These are phyloP conservation scores for Azorinus chamasolen DNA, from an alignment of 2,888 invertebrate genomes.

Conservation along the genomic window DNA sequence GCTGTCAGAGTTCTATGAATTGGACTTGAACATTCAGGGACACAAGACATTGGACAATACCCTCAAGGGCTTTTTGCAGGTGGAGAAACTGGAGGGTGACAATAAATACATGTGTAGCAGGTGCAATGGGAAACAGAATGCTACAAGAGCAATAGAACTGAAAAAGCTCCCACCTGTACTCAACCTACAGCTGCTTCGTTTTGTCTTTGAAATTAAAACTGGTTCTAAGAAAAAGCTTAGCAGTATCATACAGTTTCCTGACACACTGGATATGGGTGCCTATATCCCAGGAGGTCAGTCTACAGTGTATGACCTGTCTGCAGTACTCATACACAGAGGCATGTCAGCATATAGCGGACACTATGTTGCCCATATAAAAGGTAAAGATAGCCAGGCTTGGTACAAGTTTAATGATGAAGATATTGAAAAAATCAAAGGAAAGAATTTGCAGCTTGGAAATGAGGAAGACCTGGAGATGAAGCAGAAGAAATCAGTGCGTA, in stretches of 20 bases:
- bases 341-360: slow-evolving; percentile 90
- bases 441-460: slow-evolving; percentile 84
- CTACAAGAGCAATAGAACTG: slow-evolving; percentile 88
- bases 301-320: slow-evolving; percentile 88
- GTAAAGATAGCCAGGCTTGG: slow-evolving; percentile 88
- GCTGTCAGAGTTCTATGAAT: slow-evolving; percentile 89
- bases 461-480: slow-evolving; percentile 87
- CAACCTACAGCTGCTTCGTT: slow-evolving; percentile 89
- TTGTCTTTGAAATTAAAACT: slow-evolving; percentile 89
- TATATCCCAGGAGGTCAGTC: slow-evolving; percentile 64
- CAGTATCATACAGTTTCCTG: slow-evolving; percentile 89
- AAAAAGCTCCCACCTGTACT: slow-evolving; percentile 88
- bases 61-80: slow-evolving; percentile 88
- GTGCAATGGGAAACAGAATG: slow-evolving; percentile 89
- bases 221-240: slow-evolving; percentile 89
- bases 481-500: slow-evolving; percentile 71
- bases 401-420: slow-evolving; percentile 90
- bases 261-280: slow-evolving; percentile 89
- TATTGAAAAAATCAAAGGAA: slow-evolving; percentile 86
- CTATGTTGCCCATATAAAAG: slow-evolving; percentile 89
- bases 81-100: slow-evolving; percentile 89
- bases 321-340: slow-evolving; percentile 90
- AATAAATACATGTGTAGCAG: slow-evolving; percentile 89
- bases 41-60: slow-evolving; percentile 88
- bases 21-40: slow-evolving; percentile 89